Conservation (phyloP, 2,888 invertebrate species). For the Uropetala carovei region DNA sequence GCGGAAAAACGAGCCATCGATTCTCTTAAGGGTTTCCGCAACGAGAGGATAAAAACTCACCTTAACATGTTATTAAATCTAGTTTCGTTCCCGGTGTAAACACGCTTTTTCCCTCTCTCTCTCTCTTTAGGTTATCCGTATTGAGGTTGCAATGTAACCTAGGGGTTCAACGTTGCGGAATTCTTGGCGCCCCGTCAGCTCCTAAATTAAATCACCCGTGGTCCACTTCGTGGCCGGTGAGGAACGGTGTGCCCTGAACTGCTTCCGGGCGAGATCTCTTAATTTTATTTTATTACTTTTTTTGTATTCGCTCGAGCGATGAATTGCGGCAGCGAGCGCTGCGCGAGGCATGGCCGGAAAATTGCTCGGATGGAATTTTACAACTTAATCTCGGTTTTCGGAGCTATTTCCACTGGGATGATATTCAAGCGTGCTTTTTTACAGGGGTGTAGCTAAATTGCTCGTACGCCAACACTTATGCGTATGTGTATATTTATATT, state of each 20-base stretch:
- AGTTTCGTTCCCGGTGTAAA: not conserved
- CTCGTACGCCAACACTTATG: too few relatives aligned
- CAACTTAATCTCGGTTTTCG: not conserved
- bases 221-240: not conserved
- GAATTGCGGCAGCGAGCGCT: not conserved
- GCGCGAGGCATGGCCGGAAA: not conserved
- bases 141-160: not conserved
- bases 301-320: too few relatives aligned
- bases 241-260: not conserved
- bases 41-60: not conserved
- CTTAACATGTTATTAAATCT: not conserved
- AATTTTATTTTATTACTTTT: too few relatives aligned
- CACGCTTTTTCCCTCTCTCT: not conserved
- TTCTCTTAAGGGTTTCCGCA: not conserved
- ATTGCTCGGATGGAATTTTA: not conserved
- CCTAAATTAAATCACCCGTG: constrained; percentile 20
- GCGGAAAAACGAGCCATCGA: too few relatives aligned
- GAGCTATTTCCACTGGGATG: not conserved
- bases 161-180: not conserved
- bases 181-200: not conserved
- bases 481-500: too few relatives aligned
- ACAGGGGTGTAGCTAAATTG: too few relatives aligned
- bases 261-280: not conserved
- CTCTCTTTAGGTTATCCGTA: not conserved
- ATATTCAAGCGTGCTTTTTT: too few relatives aligned